These are phyloP conservation scores for Pterostichus madidus DNA, from an alignment of 2,888 invertebrate species.

Conservation along the genomic window DNA sequence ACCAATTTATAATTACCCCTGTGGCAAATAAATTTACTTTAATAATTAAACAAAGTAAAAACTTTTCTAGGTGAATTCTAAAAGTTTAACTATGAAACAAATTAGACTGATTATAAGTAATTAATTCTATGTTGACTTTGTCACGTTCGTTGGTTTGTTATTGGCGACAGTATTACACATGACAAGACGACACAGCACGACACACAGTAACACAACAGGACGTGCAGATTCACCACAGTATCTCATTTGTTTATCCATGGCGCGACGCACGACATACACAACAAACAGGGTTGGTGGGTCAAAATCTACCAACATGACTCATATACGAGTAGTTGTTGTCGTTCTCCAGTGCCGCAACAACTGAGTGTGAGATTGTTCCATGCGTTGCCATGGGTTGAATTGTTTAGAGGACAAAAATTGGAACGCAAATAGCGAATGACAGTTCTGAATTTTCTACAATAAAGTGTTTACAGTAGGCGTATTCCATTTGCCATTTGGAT, in stretches of 20 bases:
- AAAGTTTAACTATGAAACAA: too few relatives aligned
- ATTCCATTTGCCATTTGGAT: too few relatives aligned
- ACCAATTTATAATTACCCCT: too few relatives aligned
- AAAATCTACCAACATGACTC: conserved; percentile 39
- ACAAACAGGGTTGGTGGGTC: conserved; percentile 53
- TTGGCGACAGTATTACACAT: conserved; percentile 7
- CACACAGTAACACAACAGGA: conserved; percentile 14
- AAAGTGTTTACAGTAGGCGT: too few relatives aligned
- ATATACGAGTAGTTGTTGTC: conserved; percentile 13
- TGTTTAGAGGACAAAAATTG: too few relatives aligned
- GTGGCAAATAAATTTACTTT: too few relatives aligned
- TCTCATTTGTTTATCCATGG: conserved; percentile 56
- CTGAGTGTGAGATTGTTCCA: too few relatives aligned
- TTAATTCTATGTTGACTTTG: conserved; percentile 22
- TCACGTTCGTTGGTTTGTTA: conserved; percentile 36
- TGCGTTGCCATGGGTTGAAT: too few relatives aligned
- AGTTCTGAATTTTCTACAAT: too few relatives aligned
- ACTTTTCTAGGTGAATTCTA: too few relatives aligned
- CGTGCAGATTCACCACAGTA: conserved; percentile 14
- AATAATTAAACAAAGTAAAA: too few relatives aligned
- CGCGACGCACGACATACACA: conserved; percentile 8
- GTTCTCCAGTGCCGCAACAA: conserved; percentile 5
- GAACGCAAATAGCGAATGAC: too few relatives aligned
- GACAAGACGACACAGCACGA: conserved; percentile 2
- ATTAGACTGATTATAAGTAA: background rate